Evolutionary conservation across 1,140 invertebrate genomes (phyloP), one percentile per base, ranked within the genome.

Genomic region (Lutraria rhynchaena): DNA sequence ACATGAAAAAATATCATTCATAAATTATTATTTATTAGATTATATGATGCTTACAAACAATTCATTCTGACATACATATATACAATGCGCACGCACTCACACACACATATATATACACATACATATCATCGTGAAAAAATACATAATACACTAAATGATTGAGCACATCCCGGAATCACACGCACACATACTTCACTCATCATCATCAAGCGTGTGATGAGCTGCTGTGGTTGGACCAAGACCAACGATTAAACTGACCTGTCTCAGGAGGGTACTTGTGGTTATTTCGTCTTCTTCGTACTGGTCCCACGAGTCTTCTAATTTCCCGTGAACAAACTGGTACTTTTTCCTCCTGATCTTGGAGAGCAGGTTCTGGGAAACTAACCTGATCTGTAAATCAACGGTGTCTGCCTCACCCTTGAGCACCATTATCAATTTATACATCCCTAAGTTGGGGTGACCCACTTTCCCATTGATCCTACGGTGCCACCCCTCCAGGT

Each of bases 401-500:
- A 67, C 63, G 4, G 63, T 67, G 11, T 37, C 63, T 5, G 70
- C 46, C 33, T 70, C 67, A 3, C 9, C 27, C 1, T 22, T 5
- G 2, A 70, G 24, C 3, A 70, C 24, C n/a, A n/a, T n/a, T n/a
- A n/a, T n/a, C n/a, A 70, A 33, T 4, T 46, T 27, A n/a, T 70
- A 70, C 17, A 70, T 53, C 11, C 31, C 17, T 5, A 70, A 29
- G 11, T 53, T 33, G 9, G 13, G 17, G 1, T 29, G 17, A 11
- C 19, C 37, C 19, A 41, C 35, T 19, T 29, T 46, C 1, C 9
- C 5, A 61, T 61, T 61, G 9, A 61, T 9, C 17, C 63, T 7
- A 1, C 63, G 4, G 44, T 67, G 63, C 63, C 37, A 67, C 27
- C 58, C 69, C 37, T 76, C 73, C 1, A 76, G 37, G 27, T 76